Evolutionary conservation across 2,797 vertebrate species (phyloP), one percentile per base, ranked within the genome.

Genomic region (Telmatherina bonti): DNA sequence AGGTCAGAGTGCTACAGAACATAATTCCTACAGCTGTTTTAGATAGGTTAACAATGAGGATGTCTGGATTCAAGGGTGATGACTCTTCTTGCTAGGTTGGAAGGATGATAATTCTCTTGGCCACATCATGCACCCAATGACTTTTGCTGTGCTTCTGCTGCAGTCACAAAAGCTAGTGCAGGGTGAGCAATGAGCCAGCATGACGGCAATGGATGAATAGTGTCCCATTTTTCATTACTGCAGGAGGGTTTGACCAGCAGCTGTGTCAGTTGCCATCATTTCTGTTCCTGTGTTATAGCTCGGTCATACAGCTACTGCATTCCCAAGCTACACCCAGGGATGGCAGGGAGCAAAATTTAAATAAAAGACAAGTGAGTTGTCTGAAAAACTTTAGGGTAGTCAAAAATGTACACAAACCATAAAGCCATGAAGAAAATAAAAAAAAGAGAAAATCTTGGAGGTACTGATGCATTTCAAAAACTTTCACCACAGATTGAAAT

Each of bases 111-210:
- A 65, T 80, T 74, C 36, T 47, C 63, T 75, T 51, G 45, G 75
- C 67, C 45, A 63, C 41, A 26, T 43, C 67, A 65, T 72, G 70
- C 76, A 70, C 65, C 65, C 68, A 47, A 74, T 65, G 51, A 72
- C 53, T 74, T 63, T 54, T 84, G 82, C 82, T 82, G 84, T 51
- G 59, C 55, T 74, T 79, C 59, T 11, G 18, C 74, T 83, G 78
- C 60, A 38, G 57, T 62, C 70, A 83, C 63, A 83, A 67, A 86
- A 74, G 67, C 71, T 84, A 79, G 56, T 82, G 83, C 84, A 79
- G 80, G 59, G 62, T 7, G 26, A 82, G 74, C 54, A 54, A 20
- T 70, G 81, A 85, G 72, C 78, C 86, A 88, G 82, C 83, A 74
- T 45, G 62, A 53, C 74, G 71, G 69, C 76, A 26, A 2, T 60